Percentiles rank a stretch among this genome's conserved stretches.
Conservation (phyloP, 2,113 vertebrate genomes). For the Noturus placidus region DNA sequence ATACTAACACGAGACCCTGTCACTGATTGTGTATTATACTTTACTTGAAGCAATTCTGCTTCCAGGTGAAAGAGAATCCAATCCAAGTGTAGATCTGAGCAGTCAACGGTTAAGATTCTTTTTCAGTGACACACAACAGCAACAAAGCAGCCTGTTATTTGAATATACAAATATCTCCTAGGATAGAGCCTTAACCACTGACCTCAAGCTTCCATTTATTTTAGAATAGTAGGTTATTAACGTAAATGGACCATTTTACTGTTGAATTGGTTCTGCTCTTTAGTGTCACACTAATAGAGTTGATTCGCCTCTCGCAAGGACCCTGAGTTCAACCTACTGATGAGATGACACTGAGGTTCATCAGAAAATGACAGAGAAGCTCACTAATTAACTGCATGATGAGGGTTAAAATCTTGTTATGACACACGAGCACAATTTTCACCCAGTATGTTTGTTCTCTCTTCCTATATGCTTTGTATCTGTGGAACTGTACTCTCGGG, state of each 20-base stretch:
- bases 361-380: neutral
- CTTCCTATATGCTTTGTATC: neutral
- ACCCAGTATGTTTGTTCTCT: neutral
- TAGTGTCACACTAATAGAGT: neutral
- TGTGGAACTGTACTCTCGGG: neutral
- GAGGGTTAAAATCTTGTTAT: neutral
- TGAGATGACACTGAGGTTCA: constrained; percentile 9
- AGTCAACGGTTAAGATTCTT: neutral
- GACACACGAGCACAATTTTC: neutral
- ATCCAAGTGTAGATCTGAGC: neutral
- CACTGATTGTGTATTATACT: neutral
- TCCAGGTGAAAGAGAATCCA: neutral
- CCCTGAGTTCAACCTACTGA: constrained; percentile 14
- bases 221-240: neutral
- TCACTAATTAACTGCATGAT: constrained; percentile 4
- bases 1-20: neutral
- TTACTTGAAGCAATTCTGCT: neutral
- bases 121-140: neutral
- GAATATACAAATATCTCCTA: neutral
- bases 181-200: neutral
- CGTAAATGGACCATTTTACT: neutral
- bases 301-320: neutral
- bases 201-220: neutral
- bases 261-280: neutral
- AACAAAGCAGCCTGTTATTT: neutral